These are phyloP conservation scores for Stichodactyla helianthus DNA, from an alignment of 64 coral and sea anemone species.

Conservation along the genomic window DNA sequence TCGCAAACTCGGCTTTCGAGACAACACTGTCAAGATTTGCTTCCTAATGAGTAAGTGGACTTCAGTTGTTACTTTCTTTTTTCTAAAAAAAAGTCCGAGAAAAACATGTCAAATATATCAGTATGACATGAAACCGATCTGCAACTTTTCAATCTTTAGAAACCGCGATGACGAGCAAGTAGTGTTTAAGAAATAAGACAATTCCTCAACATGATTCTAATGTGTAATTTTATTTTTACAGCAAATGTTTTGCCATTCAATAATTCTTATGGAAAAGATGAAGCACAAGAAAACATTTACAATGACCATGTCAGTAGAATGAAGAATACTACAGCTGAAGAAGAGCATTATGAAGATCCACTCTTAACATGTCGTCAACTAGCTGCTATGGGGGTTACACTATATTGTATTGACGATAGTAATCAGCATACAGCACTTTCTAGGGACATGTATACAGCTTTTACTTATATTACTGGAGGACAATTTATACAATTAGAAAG, in stretches of 20 bases:
- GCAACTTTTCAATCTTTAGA: too few species aligned
- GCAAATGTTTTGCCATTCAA: not conserved
- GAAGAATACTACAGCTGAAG: not conserved
- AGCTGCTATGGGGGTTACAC: constrained; percentile 8
- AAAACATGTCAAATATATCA: too few species aligned
- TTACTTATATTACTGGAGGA: constrained; percentile 14
- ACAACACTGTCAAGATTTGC: not conserved
- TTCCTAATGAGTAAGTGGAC: not conserved
- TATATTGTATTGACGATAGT: constrained; percentile 5
- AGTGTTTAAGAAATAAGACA: too few species aligned
- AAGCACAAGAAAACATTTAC: not conserved
- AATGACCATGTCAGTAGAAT: not conserved
- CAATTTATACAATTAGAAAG: not conserved
- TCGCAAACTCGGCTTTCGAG: not conserved
- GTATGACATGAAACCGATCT: too few species aligned
- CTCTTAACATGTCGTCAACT: not conserved
- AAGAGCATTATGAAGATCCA: not conserved
- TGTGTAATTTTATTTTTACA: not conserved
- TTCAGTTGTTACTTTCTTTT: not conserved
- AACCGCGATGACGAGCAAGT: too few species aligned
- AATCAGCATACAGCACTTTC: not conserved
- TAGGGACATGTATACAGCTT: not conserved
- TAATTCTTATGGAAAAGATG: not conserved
- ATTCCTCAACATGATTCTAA: too few species aligned
- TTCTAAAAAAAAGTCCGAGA: too few species aligned